A percentile compares a stretch with the other conserved stretches of the same genome.
Evolutionary conservation across 2,113 vertebrate species (phyloP).

Genomic region (Bujurquina vittata): DNA sequence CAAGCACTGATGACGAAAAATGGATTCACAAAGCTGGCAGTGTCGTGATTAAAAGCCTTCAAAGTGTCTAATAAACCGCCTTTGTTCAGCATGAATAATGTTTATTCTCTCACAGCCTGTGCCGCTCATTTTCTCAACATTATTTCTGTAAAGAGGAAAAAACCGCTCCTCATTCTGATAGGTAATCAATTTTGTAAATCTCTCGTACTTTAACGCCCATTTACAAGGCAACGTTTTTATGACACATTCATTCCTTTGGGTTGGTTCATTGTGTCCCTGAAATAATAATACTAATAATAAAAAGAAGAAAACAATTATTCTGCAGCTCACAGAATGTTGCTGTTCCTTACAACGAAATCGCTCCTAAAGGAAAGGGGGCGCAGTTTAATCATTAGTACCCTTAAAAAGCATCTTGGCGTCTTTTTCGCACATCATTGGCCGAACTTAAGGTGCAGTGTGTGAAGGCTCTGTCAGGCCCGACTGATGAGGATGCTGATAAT

Average conservation of each 20-base stretch:
- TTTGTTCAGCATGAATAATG: background rate
- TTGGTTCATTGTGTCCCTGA: background rate
- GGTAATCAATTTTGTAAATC: constrained; percentile 1
- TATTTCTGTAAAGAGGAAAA: background rate
- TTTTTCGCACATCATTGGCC: background rate
- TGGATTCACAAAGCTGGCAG: background rate
- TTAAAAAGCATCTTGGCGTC: background rate
- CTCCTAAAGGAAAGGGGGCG: background rate
- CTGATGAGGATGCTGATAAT: constrained; percentile 1
- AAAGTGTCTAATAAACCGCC: background rate
- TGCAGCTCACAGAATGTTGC: background rate
- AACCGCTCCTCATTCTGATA: background rate
- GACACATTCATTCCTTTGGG: background rate
- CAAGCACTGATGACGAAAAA: background rate
- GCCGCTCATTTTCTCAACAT: background rate
- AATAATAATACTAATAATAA: background rate
- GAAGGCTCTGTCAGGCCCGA: background rate
- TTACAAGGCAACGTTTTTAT: constrained; percentile 3
- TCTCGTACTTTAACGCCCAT: background rate
- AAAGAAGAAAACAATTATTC: background rate
- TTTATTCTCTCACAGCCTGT: background rate
- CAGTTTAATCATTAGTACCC: background rate
- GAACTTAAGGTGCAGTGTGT: background rate
- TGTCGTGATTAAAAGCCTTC: background rate
- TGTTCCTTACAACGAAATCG: background rate